These are phyloP conservation scores for Heliconius erato DNA, from an alignment of 2,888 invertebrate species.

Conservation along the genomic window DNA sequence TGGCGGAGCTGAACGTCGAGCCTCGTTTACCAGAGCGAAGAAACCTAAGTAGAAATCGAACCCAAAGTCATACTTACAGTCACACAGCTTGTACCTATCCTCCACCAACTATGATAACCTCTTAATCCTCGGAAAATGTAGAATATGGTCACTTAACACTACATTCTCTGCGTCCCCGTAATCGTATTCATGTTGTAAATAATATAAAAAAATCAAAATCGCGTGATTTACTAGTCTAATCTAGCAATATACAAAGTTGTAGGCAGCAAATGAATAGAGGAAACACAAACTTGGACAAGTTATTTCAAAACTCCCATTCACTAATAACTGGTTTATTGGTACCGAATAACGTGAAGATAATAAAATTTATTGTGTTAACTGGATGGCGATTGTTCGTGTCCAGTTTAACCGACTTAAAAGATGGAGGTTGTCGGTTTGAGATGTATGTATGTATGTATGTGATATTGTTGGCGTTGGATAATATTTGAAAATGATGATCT, in stretches of 20 bases:
- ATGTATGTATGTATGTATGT: background rate
- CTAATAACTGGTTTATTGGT: conserved; percentile 42
- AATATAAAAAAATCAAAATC: background rate
- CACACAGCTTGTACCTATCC: no score
- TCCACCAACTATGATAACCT: no score
- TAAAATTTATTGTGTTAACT: conserved; percentile 36
- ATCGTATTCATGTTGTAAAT: no score
- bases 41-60: no score
- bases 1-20: no score
- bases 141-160: no score
- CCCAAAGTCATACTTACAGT: no score
- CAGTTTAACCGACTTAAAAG: background rate
- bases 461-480: no score
- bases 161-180: no score
- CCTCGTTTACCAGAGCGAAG: no score
- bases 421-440: background rate
- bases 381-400: background rate
- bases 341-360: conserved; percentile 26
- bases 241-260: background rate
- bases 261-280: conserved; percentile 16
- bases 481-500: no score
- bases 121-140: no score
- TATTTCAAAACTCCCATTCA: conserved; percentile 45
- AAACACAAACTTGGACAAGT: conserved; percentile 23
- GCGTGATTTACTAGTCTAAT: background rate